Conservation (phyloP, 2,797 vertebrate genomes). For the Botia kubotai region DNA sequence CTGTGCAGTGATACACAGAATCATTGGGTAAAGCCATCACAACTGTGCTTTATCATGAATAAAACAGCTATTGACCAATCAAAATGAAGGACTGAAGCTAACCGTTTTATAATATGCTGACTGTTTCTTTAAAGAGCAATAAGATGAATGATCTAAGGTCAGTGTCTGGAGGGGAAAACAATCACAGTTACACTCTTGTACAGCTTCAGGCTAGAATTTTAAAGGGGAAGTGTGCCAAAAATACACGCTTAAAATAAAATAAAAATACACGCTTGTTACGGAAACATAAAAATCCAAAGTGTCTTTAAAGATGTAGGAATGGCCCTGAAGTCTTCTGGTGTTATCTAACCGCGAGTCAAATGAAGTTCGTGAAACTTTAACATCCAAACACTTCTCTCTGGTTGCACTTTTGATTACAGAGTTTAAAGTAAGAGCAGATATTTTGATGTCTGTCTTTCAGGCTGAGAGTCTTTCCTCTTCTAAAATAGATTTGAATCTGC, state of each 20-base stretch:
- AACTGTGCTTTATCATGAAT: too few species aligned
- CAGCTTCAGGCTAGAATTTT: constrained; percentile 4
- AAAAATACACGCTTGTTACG: constrained; percentile 9
- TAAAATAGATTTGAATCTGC: constrained; percentile 65
- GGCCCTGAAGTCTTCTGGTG: neutral
- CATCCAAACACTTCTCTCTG: constrained; percentile 9
- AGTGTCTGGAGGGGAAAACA: neutral
- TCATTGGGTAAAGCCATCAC: too few species aligned
- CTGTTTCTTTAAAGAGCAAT: neutral
- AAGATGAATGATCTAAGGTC: neutral
- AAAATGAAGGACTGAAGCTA: too few species aligned
- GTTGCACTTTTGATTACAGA: constrained; percentile 26
- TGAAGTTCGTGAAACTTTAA: constrained; percentile 16
- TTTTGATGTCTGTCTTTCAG: constrained; percentile 47
- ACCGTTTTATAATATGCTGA: neutral
- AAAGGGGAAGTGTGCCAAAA: neutral
- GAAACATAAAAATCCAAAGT: constrained; percentile 3
- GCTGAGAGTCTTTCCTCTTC: constrained; percentile 47
- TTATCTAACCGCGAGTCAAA: constrained; percentile 15
- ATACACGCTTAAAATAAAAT: too few species aligned
- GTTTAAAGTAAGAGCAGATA: constrained; percentile 30
- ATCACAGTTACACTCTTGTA: neutral
- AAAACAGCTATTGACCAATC: too few species aligned
- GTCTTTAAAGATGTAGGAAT: constrained; percentile 12
- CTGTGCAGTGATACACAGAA: too few species aligned